Percentiles rank a stretch among this genome's conserved stretches.
phyloP scores from a whole-genome alignment of 1,140 invertebrate species.

The Geopemphigus sp. region DNA sequence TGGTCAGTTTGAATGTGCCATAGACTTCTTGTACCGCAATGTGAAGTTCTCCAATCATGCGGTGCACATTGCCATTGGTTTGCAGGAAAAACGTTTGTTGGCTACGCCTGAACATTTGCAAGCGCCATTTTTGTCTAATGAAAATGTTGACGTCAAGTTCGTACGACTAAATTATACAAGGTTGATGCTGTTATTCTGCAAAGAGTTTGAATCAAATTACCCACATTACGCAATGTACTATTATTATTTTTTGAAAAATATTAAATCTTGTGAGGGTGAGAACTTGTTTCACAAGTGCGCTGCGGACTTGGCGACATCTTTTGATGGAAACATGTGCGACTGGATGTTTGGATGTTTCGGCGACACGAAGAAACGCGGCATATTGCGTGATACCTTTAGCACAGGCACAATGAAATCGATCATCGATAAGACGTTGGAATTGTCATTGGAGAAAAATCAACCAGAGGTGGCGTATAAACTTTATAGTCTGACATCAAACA shows the following conservation, averaged over 20 bases:
- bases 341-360: slow-evolving; percentile 31
- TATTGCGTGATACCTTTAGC: neutral
- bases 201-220: neutral
- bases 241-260: slow-evolving; percentile 29
- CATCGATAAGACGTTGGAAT: slow-evolving; percentile 1
- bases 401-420: neutral
- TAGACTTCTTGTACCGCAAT: slow-evolving; percentile 86
- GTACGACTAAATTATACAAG: slow-evolving; percentile 20
- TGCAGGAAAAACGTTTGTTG: slow-evolving; percentile 81
- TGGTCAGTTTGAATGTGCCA: slow-evolving; percentile 91
- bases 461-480: slow-evolving; percentile 26
- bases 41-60: slow-evolving; percentile 71
- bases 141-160: slow-evolving; percentile 28
- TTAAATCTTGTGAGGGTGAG: neutral
- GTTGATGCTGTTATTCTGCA: slow-evolving; percentile 25
- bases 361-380: neutral
- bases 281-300: slow-evolving; percentile 23
- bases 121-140: slow-evolving; percentile 33
- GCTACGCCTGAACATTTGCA: slow-evolving; percentile 55
- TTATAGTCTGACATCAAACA: neutral
- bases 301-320: slow-evolving; percentile 33
- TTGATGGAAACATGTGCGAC: slow-evolving; percentile 35
- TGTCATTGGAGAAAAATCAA: neutral
- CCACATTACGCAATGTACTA: slow-evolving; percentile 30
- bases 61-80: slow-evolving; percentile 89